phyloP scores from a whole-genome alignment of 2,797 vertebrate species.

The Eulemur coronatus region DNA sequence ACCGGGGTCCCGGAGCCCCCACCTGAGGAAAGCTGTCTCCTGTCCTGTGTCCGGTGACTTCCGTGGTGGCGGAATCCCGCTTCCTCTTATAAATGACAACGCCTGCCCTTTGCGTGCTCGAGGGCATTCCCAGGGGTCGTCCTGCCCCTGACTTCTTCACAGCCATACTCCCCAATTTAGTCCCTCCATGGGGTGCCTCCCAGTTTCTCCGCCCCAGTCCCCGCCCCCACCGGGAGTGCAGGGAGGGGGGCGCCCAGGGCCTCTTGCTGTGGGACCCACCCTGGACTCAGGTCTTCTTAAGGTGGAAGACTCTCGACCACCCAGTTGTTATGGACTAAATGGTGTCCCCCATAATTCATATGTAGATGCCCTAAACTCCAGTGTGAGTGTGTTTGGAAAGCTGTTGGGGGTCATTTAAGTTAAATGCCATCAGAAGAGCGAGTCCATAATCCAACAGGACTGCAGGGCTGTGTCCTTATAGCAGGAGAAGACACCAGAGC shows the following conservation, averaged over 20 bases:
- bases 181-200: neutral
- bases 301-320: fast-evolving
- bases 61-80: fast-evolving
- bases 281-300: too few relatives aligned
- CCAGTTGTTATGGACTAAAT: neutral
- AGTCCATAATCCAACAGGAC: neutral
- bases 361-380: too few relatives aligned
- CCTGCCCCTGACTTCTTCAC: fast-evolving
- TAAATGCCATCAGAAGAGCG: neutral
- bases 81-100: neutral
- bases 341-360: fast-evolving
- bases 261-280: neutral
- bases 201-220: neutral
- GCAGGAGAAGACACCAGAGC: neutral
- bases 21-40: too few relatives aligned
- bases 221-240: too few relatives aligned
- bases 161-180: too few relatives aligned
- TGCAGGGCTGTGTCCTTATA: neutral
- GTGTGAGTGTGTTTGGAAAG: too few relatives aligned
- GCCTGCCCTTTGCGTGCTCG: fast-evolving
- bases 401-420: neutral
- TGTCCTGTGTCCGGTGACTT: neutral
- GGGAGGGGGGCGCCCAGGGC: too few relatives aligned
- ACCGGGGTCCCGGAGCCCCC: neutral
- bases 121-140: fast-evolving